Base-by-base conservation (phyloP, 2,113 vertebrate species). In the Trematocara marginatum region DNA sequence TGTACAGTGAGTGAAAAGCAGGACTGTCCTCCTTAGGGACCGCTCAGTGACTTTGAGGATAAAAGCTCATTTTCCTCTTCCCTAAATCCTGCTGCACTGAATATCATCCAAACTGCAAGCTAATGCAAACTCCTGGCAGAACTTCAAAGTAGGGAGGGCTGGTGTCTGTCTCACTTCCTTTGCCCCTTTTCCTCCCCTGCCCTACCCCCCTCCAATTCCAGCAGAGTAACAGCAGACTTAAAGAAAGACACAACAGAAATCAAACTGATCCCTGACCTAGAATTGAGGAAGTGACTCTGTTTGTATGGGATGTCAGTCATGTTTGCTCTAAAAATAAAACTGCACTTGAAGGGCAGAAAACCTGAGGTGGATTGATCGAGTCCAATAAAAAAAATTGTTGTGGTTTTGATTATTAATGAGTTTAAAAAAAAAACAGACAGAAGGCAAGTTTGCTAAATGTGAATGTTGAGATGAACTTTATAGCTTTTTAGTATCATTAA, bases 121-220 rank as follows among this genome's bases (percentile, higher is more conserved):
- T 91, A 89, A 93, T 92, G 91, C 89, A 91, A 89, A 91, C 80
- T 84, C 80, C 89, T 95, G 95, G 94, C 94, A 86, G 10, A 2
- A 83, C 92, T 93, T 95, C 92, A 96, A 94, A 95, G 95, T 52
- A 6, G 74, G 71, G 74, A 6, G 54, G 78, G 74, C 57, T 88
- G 76, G 80, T 84, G 94, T 94, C 92, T 93, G 88, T 69, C 86
- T 93, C 87, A 84, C 91, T 95, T 95, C 92, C 94, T 93, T 90
- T 88, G 84, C 82, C 88, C 85, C 86, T 61, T 71, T 88, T 66
- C 66, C 74, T 89, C 81, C 56, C 18, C 82, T 86, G 20, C 80
- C 81, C 83, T 11, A 40, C 49, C 59, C 78, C 57, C 26, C 78
- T 86, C 57, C 80, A 54, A 78, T 61, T 88, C 71, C 35, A 84